A percentile compares a stretch with the other conserved stretches of the same genome.
phyloP scores from a whole-genome alignment of 2,797 vertebrate species.

The Pantherophis vulpinus region DNA sequence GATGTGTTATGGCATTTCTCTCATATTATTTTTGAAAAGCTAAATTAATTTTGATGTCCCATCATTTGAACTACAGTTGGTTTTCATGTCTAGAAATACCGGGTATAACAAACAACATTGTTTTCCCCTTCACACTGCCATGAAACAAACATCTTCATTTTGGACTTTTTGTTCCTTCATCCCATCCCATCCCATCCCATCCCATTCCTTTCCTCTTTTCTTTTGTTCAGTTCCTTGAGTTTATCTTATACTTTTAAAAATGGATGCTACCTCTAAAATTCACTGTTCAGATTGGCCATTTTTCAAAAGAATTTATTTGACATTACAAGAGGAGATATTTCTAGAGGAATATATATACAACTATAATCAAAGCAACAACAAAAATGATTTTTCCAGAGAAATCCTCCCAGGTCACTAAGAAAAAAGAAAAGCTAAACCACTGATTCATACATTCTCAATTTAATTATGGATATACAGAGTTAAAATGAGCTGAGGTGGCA shows the following conservation, averaged over 20 bases:
- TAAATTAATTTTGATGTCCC: neutral
- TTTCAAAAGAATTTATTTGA: conserved; percentile 51
- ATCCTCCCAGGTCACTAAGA: conserved; percentile 42
- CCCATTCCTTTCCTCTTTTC: neutral
- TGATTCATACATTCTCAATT: conserved; percentile 52
- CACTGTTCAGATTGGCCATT: conserved; percentile 55
- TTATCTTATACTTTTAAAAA: conserved; percentile 56
- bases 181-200: neutral
- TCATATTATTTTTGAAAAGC: neutral
- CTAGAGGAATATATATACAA: conserved; percentile 40
- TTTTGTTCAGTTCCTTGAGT: conserved; percentile 18
- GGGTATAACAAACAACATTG: neutral
- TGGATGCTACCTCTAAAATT: conserved; percentile 48
- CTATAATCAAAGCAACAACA: conserved; percentile 44
- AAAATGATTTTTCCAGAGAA: conserved; percentile 46
- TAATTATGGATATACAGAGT: conserved; percentile 33
- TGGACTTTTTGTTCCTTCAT: accelerated
- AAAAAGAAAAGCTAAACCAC: conserved; percentile 52
- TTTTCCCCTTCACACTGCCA: neutral
- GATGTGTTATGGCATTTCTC: neutral
- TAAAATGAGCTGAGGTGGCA: too few species aligned
- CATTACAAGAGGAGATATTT: conserved; percentile 40
- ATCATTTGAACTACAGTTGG: neutral
- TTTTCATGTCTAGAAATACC: neutral
- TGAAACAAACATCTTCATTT: conserved; percentile 8